Evolutionary conservation across 2,888 invertebrate species (phyloP), one percentile per base, ranked within the genome.

Genomic region (Polyommatus iphigenia): DNA sequence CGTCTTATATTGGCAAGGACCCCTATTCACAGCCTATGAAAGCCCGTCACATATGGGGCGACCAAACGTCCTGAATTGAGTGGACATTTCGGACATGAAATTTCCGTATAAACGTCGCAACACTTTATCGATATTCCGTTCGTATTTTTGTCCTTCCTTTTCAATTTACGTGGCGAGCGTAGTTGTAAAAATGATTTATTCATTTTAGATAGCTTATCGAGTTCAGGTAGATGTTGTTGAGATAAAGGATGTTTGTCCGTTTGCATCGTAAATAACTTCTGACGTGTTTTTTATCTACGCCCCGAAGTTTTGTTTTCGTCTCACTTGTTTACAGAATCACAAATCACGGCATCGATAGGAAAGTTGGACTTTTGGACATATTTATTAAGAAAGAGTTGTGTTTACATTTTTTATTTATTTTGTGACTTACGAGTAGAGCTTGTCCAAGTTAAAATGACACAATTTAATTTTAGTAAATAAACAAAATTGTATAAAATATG

Each of bases 181-280:
- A 77, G 88, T 88, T 87, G 89, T 92, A 90, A 91, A 93, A 90
- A 92, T 93, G 92, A 93, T 92, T 91, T 93, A 93, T 91, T 87
- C 85, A 85, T 84, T 82, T 86, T 85, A 86, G 86, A 86, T 86
- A 87, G 86, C 89, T 89, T 91, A 92, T 91, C 91, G 88, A 86
- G 83, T 87, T 76, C 87, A 88, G 86, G 85, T 85, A 87, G 89
- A 90, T 90, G 84, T 87, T 88, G 87, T 84, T 80, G 80, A 83
- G 88, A 90, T 90, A 89, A 84, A 83, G 10, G 81, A 78, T 77
- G 80, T 80, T 80, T 79, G 80, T 79, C 78, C 81, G 78, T 20
- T 46, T 75, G 29, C 54, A 5, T 75, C 29, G 54, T 50, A 50
- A 50, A 24, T 41, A 71, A 32, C n/a, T 54, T 32, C 32, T 71